Percentiles rank a stretch among this genome's conserved stretches.
Evolutionary conservation across 2,797 vertebrate species (phyloP).

Genomic region (Spinus olivaceus): DNA sequence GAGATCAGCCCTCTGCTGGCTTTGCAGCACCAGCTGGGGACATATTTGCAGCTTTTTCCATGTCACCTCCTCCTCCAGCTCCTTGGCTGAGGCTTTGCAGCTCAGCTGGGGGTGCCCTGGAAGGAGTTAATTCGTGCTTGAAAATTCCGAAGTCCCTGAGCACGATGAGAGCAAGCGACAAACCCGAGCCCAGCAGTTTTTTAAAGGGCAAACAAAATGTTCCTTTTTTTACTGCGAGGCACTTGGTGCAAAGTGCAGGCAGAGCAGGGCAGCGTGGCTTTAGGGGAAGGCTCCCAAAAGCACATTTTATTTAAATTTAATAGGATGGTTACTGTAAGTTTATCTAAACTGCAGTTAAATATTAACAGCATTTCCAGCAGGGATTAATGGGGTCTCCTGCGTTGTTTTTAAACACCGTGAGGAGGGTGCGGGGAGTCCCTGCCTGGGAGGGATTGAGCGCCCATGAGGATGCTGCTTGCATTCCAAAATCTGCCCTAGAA

Average conservation of each 20-base stretch:
- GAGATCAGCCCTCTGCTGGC: neutral
- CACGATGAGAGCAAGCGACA: neutral
- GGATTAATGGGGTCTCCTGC: slow-evolving; percentile 60
- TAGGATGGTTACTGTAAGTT: slow-evolving; percentile 67
- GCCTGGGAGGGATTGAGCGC: neutral
- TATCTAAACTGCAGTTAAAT: slow-evolving; percentile 76
- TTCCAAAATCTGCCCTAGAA: slow-evolving; percentile 16
- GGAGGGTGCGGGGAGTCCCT: neutral
- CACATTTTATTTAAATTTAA: slow-evolving; percentile 69
- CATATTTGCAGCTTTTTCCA: neutral
- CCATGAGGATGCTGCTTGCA: neutral
- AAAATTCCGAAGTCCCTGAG: neutral
- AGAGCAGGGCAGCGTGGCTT: slow-evolving; percentile 37
- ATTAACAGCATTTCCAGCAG: slow-evolving; percentile 67
- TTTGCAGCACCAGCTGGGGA: neutral
- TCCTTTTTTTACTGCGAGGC: slow-evolving; percentile 22
- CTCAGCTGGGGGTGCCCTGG: neutral
- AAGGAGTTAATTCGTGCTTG: neutral
- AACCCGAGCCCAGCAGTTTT: neutral
- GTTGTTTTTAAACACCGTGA: neutral
- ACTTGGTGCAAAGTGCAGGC: neutral
- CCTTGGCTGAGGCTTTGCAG: neutral
- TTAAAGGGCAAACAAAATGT: slow-evolving; percentile 52
- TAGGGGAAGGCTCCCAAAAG: slow-evolving; percentile 71
- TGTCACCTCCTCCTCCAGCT: neutral